Percentiles rank a stretch among this genome's conserved stretches.
Conservation (phyloP, 2,113 vertebrate genomes). For the Engraulis encrasicolus region DNA sequence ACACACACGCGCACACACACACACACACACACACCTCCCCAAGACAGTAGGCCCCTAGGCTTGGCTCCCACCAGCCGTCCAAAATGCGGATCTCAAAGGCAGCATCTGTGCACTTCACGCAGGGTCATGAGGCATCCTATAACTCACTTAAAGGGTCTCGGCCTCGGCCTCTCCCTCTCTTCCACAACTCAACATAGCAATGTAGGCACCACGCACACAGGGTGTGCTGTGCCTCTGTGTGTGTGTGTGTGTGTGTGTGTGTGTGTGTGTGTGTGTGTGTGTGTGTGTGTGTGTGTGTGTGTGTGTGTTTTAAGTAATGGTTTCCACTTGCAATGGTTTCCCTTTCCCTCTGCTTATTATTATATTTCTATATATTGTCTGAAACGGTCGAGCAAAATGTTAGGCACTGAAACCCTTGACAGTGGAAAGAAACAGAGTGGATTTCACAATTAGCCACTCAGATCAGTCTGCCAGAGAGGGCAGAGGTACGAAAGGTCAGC, state of each 20-base stretch:
- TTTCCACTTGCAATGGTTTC: too few relatives aligned
- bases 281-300: too few relatives aligned
- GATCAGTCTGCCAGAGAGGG: neutral
- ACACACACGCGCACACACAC: too few relatives aligned
- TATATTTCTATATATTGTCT: neutral
- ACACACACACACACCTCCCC: too few relatives aligned
- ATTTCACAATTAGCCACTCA: neutral
- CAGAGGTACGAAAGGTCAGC: neutral
- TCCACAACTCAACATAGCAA: neutral
- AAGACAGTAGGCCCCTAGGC: neutral
- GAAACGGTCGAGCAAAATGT: neutral
- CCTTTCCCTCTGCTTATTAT: too few relatives aligned
- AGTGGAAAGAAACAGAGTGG: neutral
- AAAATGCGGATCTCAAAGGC: neutral
- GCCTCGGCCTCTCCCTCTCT: too few relatives aligned
- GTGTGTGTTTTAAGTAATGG: too few relatives aligned
- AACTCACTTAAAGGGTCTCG: neutral
- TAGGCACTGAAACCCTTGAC: neutral
- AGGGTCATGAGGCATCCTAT: neutral
- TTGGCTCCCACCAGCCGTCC: neutral
- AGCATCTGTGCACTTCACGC: conserved; percentile 5
- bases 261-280: too few relatives aligned
- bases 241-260: too few relatives aligned
- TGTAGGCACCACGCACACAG: neutral
- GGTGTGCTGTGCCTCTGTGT: too few relatives aligned